Percentiles rank a stretch among this genome's conserved stretches.
These are phyloP conservation scores for Ceratina calcarata DNA, from an alignment of 1,140 invertebrate genomes.

Conservation along the genomic window DNA sequence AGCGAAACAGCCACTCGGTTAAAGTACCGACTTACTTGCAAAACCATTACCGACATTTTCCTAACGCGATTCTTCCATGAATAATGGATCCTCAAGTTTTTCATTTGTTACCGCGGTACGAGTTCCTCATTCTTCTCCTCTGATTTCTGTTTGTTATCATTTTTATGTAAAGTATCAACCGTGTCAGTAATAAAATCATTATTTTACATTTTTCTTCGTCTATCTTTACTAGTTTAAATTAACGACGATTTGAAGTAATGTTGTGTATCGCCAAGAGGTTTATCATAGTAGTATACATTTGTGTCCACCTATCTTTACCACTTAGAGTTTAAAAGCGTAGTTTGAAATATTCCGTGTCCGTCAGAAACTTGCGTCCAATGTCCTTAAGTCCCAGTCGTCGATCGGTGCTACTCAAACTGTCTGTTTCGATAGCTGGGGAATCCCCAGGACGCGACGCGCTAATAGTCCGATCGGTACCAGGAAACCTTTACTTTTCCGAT, in stretches of 20 bases:
- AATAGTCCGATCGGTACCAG: constrained; percentile 35
- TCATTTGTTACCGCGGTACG: background rate
- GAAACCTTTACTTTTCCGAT: constrained; percentile 37
- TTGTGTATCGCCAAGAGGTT: too few species aligned
- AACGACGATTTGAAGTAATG: too few species aligned
- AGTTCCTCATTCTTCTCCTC: too few species aligned
- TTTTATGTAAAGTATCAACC: too few species aligned
- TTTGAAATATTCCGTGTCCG: background rate
- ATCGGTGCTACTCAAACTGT: constrained; percentile 13
- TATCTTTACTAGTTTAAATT: too few species aligned
- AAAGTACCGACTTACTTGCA: background rate
- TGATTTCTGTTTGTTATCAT: too few species aligned
- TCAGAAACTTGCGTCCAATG: background rate
- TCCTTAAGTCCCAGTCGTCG: background rate
- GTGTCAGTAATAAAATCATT: too few species aligned
- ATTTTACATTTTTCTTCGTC: too few species aligned
- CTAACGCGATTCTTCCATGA: constrained; percentile 10
- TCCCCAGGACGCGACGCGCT: constrained; percentile 41
- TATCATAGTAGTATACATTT: too few species aligned
- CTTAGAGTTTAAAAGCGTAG: too few species aligned
- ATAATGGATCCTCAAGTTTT: constrained; percentile 35
- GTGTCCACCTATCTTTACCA: too few species aligned
- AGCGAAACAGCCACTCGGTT: constrained; percentile 9
- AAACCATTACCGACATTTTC: constrained; percentile 17
- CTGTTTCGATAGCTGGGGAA: constrained; percentile 26